phyloP scores from a whole-genome alignment of 2,888 invertebrate species.

The Mesorhabditis belari region DNA sequence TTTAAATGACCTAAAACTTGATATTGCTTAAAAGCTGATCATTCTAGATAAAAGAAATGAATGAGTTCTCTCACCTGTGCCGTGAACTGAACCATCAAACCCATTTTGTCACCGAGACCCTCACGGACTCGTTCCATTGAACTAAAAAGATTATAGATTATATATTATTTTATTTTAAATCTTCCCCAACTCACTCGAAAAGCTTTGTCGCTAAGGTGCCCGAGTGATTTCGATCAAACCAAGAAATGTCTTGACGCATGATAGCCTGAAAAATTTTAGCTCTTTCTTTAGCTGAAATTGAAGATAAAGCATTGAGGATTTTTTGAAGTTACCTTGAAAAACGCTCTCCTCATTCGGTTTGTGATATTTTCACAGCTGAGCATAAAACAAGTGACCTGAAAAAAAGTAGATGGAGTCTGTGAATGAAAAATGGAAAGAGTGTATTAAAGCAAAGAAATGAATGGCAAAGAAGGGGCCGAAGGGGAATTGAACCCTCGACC shows the following conservation, averaged over 20 bases:
- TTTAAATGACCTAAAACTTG: not conserved
- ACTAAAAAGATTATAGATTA: slow-evolving; percentile 16
- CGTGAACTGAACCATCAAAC: slow-evolving; percentile 29
- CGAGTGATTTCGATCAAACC: slow-evolving; percentile 56
- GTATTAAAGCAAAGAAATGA: no score
- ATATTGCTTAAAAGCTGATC: not conserved
- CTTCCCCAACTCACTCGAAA: slow-evolving; percentile 55
- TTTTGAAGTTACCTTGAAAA: slow-evolving; percentile 53
- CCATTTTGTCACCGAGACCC: slow-evolving; percentile 45
- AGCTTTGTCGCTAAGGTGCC: slow-evolving; percentile 58
- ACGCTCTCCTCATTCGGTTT: slow-evolving; percentile 55
- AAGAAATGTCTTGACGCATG: slow-evolving; percentile 54
- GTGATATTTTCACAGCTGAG: slow-evolving; percentile 56
- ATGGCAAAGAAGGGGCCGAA: no score
- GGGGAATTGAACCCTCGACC: no score
- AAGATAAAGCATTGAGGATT: not conserved
- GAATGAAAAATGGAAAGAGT: no score
- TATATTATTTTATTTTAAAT: not conserved
- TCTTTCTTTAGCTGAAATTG: not conserved
- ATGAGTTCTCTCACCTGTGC: not conserved
- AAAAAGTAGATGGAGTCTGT: not conserved
- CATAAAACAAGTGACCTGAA: slow-evolving; percentile 55
- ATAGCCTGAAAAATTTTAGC: no score
- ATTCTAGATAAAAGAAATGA: not conserved
- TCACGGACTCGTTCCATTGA: slow-evolving; percentile 45